Evolutionary conservation across 1,140 invertebrate genomes (phyloP).

Genomic region (Cataglyphis hispanica): DNA sequence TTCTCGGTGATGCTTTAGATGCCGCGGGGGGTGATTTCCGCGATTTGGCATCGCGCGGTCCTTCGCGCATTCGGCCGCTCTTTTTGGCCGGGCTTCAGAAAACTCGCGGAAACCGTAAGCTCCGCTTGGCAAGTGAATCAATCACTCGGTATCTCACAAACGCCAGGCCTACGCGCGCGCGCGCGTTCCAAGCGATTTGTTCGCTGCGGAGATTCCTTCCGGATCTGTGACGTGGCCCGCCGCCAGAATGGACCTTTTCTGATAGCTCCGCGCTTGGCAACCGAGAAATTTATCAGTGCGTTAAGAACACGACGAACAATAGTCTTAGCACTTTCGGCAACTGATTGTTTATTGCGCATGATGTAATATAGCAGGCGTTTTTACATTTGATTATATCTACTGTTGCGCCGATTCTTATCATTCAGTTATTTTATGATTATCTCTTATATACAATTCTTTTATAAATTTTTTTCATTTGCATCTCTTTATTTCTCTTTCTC

Average conservation of each 20-base stretch:
- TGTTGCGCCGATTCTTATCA: background rate
- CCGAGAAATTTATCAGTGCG: constrained; percentile 29
- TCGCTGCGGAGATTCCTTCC: constrained; percentile 77
- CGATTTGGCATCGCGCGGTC: constrained; percentile 79
- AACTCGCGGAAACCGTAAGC: constrained; percentile 80
- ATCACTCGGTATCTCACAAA: constrained; percentile 81
- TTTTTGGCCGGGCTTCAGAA: constrained; percentile 82
- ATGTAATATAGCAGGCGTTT: background rate
- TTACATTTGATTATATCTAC: background rate
- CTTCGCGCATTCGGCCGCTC: constrained; percentile 73
- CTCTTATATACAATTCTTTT: background rate
- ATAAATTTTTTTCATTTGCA: background rate
- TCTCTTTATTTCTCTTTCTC: background rate
- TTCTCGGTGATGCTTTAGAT: constrained; percentile 15
- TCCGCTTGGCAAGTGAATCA: constrained; percentile 82
- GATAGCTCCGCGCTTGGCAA: constrained; percentile 36
- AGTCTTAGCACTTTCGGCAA: constrained; percentile 17
- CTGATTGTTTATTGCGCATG: constrained; percentile 5
- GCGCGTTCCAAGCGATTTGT: constrained; percentile 74
- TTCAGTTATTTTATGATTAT: background rate
- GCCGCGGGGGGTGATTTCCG: constrained; percentile 78
- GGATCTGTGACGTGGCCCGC: constrained; percentile 77
- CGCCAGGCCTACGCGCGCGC: constrained; percentile 67
- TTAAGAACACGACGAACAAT: constrained; percentile 41
- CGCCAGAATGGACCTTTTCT: constrained; percentile 74